These are phyloP conservation scores for Erebia epiphron DNA, from an alignment of 2,888 invertebrate species.

Conservation along the genomic window DNA sequence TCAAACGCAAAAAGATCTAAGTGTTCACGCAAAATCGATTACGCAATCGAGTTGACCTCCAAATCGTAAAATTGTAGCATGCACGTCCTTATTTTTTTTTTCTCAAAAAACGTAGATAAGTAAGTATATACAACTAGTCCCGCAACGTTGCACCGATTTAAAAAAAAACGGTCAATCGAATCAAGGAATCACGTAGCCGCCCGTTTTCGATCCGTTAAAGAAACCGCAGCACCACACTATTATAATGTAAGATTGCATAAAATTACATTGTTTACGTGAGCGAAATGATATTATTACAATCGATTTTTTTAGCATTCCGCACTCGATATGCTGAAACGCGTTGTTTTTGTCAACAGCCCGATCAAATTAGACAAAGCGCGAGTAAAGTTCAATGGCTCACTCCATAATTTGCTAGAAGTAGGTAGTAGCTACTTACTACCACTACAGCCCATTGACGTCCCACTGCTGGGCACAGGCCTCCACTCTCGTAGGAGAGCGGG, in stretches of 20 bases:
- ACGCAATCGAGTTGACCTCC: slow-evolving; percentile 33
- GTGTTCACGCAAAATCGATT: slow-evolving; percentile 14
- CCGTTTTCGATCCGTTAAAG: slow-evolving; percentile 65
- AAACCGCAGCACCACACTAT: slow-evolving; percentile 76
- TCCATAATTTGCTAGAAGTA: too few species aligned
- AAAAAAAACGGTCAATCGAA: slow-evolving; percentile 53
- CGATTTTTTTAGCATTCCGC: slow-evolving; percentile 53
- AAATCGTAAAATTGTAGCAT: slow-evolving; percentile 21
- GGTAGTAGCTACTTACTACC: too few species aligned
- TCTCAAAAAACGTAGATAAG: slow-evolving; percentile 62
- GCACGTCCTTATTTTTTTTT: slow-evolving; percentile 67
- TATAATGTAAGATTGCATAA: slow-evolving; percentile 75
- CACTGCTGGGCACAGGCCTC: too few species aligned
- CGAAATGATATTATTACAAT: slow-evolving; percentile 62
- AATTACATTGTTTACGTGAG: slow-evolving; percentile 74
- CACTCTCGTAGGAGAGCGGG: too few species aligned
- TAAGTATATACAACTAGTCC: slow-evolving; percentile 53
- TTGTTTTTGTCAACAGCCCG: slow-evolving; percentile 5
- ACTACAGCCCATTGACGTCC: too few species aligned
- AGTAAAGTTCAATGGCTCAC: background rate
- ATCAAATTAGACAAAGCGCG: background rate
- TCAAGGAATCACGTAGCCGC: slow-evolving; percentile 73
- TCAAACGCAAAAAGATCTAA: background rate
- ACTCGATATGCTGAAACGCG: slow-evolving; percentile 38
- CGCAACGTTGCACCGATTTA: slow-evolving; percentile 55